Percentiles rank a stretch among this genome's conserved stretches.
These are phyloP conservation scores for Tetrapedia diversipes DNA, from an alignment of 2,888 invertebrate species.

Conservation along the genomic window DNA sequence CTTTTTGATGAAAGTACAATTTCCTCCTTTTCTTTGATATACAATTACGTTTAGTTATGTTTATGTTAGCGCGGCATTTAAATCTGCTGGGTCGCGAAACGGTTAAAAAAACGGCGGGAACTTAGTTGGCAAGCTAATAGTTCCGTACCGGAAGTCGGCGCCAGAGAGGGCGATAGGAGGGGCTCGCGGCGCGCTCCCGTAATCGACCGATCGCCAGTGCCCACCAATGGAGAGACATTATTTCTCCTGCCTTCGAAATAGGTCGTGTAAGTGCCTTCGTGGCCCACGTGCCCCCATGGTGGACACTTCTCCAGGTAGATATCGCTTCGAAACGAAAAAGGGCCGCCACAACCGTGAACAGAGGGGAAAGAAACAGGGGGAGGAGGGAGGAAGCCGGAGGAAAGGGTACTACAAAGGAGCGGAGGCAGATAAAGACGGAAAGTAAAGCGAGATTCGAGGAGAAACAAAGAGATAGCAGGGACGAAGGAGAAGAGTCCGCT, in stretches of 20 bases:
- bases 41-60: too few species aligned
- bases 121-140: too few species aligned
- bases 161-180: constrained; percentile 39
- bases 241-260: constrained; percentile 75
- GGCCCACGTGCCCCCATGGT: constrained; percentile 67
- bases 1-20: too few species aligned
- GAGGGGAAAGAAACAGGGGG: neutral
- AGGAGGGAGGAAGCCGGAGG: neutral
- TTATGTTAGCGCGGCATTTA: too few species aligned
- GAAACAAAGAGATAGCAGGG: constrained; percentile 52
- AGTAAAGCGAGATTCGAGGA: constrained; percentile 52
- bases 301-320: constrained; percentile 71
- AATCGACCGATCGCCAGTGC: constrained; percentile 72
- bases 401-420: neutral
- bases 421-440: constrained; percentile 45
- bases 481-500: constrained; percentile 58
- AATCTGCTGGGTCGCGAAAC: too few species aligned
- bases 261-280: constrained; percentile 72
- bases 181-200: constrained; percentile 49
- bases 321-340: constrained; percentile 52
- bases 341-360: constrained; percentile 32
- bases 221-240: constrained; percentile 78
- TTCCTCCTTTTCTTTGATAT: too few species aligned
- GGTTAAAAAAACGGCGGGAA: too few species aligned
- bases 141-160: constrained; percentile 58